phyloP scores from a whole-genome alignment of 30 jellyfish, hydroid and myxozoan species.

The Aurelia aurita complex sp. Pacific region DNA sequence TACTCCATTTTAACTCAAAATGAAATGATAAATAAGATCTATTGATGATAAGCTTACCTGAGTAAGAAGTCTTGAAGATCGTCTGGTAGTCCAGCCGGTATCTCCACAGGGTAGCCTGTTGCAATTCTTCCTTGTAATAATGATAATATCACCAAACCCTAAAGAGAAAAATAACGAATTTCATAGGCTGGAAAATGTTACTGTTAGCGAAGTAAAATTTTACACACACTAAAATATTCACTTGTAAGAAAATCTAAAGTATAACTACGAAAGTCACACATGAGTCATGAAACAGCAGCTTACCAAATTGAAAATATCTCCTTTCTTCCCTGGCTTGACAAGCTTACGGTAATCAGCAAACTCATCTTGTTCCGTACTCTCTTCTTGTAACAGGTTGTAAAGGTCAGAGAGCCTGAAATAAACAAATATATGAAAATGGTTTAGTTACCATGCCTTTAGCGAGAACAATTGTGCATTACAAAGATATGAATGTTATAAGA shows the following conservation, averaged over 20 bases:
- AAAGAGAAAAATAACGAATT: background rate
- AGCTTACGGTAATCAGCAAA: constrained; percentile 68
- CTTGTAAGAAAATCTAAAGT: too few relatives aligned
- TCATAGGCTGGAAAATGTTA: background rate
- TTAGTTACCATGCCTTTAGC: too few relatives aligned
- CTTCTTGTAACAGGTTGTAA: constrained; percentile 47
- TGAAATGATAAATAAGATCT: too few relatives aligned
- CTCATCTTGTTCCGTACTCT: constrained; percentile 37
- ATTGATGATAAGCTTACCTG: constrained; percentile 42
- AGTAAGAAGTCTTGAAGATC: constrained; percentile 71
- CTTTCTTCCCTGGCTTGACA: constrained; percentile 88
- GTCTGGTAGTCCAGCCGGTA: constrained; percentile 77
- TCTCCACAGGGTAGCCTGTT: constrained; percentile 81
- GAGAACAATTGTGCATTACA: too few relatives aligned
- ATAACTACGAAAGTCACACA: too few relatives aligned
- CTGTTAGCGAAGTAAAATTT: too few relatives aligned
- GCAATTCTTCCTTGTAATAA: constrained; percentile 69
- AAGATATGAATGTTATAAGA: background rate
- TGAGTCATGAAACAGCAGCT: background rate
- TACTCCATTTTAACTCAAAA: too few relatives aligned
- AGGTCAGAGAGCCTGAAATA: constrained; percentile 71
- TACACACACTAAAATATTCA: too few relatives aligned
- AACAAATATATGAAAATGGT: background rate
- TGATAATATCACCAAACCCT: constrained; percentile 86
- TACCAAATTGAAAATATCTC: constrained; percentile 92